Evolutionary conservation across 2,797 vertebrate species (phyloP), one percentile per base, ranked within the genome.

Genomic region (Alauda arvensis): DNA sequence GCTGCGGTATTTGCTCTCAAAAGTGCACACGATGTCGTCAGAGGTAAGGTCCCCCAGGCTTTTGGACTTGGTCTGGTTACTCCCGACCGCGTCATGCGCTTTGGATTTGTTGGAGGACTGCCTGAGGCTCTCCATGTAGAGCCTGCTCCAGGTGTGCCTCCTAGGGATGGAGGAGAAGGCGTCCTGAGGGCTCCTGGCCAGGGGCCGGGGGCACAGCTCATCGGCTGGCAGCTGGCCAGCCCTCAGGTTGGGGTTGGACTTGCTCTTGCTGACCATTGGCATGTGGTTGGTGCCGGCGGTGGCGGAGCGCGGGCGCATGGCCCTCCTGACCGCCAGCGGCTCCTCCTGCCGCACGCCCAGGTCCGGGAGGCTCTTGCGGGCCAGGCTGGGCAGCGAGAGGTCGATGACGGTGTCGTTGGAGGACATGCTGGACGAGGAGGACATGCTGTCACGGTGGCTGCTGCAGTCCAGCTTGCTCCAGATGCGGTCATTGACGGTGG

Each of bases 41-140:
- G 98, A 99, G 5, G 98, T 99, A 67, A 99, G 97, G 91, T 99
- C 98, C 6, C 99, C 99, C 5, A 99, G 97, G 93, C 98, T 99
- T 95, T 99, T 99, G 90, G 99, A 99, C 96, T 99, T 98, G 55
- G 97, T 91, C 61, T 95, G 91, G 75, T 77, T 77, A 8, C 96
- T 83, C 9, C 74, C 91, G 2, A 93, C 94, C 19, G 26, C 45
- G 40, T 94, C 91, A 1, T 85, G 86, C 0, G 87, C 48, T 46
- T 95, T 89, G 25, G 94, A 53, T 91, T 91, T 97, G 77, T 89
- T 96, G 18, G 93, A 88, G 4, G 98, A 97, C 92, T 97, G 96
- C 87, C 97, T 98, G 77, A 99, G 97, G 10, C 97, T 98, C 65
- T 97, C 98, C 88, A 98, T 97, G 93, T 98, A 98, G 28, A 99